A percentile compares a stretch with the other conserved stretches of the same genome.
Conservation (phyloP, 2,888 invertebrate species). For the Ashinkailepas kermadecensis region DNA sequence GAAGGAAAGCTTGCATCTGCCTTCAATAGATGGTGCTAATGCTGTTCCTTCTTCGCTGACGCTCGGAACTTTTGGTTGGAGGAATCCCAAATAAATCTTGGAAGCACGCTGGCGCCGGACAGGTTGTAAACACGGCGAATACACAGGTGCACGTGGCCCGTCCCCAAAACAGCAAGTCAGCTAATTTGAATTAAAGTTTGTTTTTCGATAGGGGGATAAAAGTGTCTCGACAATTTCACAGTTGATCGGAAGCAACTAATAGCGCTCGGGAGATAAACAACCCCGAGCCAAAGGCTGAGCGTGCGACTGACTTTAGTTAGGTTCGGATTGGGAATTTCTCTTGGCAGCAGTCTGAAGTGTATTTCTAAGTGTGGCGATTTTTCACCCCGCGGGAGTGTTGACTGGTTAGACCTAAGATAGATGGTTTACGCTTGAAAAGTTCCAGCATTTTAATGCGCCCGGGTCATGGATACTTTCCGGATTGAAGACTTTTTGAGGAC, state of each 20-base stretch:
- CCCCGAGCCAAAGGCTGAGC: too few species aligned
- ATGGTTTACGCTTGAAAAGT: not conserved
- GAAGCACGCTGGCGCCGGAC: not conserved
- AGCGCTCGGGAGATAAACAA: too few species aligned
- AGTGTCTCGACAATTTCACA: too few species aligned
- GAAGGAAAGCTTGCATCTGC: not conserved
- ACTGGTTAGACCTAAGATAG: not conserved
- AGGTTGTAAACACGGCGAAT: not conserved
- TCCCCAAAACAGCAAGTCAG: too few species aligned
- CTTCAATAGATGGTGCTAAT: not conserved
- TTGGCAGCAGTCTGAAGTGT: not conserved
- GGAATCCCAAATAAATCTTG: not conserved
- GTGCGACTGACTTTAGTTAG: too few species aligned
- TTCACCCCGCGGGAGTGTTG: slow-evolving; percentile 1
- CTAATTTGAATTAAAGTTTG: too few species aligned
- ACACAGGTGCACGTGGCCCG: not conserved
- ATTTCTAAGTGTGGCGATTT: not conserved
- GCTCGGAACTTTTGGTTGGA: not conserved
- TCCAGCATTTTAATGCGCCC: slow-evolving; percentile 18
- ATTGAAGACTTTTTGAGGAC: slow-evolving; percentile 22
- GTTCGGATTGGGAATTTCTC: not conserved
- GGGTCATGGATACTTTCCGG: slow-evolving; percentile 23
- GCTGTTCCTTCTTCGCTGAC: not conserved
- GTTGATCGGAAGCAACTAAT: too few species aligned
- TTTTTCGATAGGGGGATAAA: too few species aligned